A percentile compares a stretch with the other conserved stretches of the same genome.
These are phyloP conservation scores for Lasioglossum vierecki DNA, from an alignment of 2,888 invertebrate species.

Conservation along the genomic window DNA sequence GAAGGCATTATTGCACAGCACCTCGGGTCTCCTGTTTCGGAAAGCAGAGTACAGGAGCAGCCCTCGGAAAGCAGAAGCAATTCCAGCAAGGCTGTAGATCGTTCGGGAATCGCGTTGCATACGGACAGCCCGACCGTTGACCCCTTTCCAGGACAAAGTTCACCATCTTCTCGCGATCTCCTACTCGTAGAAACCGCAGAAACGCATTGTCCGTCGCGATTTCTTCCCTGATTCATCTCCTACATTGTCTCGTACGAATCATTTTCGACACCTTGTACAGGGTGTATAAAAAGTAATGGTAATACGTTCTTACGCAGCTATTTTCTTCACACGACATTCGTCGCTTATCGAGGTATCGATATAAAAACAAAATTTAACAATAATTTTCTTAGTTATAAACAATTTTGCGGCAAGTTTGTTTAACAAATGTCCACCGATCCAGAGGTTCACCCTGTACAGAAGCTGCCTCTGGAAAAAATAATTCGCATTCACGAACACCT, in stretches of 20 bases:
- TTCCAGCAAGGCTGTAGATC: conserved; percentile 50
- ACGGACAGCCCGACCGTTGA: conserved; percentile 62
- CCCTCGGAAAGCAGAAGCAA: conserved; percentile 21
- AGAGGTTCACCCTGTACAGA: neutral
- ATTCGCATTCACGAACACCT: neutral
- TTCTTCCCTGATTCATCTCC: neutral
- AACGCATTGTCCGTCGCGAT: neutral
- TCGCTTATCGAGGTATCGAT: no score
- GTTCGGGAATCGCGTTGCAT: conserved; percentile 44
- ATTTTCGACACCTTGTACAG: neutral
- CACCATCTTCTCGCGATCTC: neutral
- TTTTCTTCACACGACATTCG: no score
- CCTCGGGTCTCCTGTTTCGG: neutral
- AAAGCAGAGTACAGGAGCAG: neutral
- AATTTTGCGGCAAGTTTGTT: no score
- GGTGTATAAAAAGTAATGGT: no score
- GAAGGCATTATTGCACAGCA: neutral
- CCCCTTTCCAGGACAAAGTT: conserved; percentile 51
- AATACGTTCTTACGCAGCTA: no score
- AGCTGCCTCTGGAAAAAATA: neutral
- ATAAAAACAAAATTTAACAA: no score
- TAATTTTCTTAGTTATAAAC: no score
- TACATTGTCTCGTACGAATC: neutral
- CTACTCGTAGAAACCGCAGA: neutral
- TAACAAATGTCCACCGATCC: no score